Conservation (phyloP, 2,888 invertebrate species). For the Troides aeacus region DNA sequence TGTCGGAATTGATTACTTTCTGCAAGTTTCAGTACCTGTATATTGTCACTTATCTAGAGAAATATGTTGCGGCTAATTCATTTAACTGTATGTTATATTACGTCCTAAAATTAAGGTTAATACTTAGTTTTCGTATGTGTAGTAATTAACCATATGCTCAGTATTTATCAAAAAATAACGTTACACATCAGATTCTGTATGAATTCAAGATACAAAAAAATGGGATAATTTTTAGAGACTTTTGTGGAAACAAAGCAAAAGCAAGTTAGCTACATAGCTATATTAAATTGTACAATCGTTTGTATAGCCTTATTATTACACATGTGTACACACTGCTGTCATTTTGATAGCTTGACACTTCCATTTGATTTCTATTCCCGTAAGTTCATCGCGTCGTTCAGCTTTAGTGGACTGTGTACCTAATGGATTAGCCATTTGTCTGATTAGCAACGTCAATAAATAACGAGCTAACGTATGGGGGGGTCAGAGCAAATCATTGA, state of each 20-base stretch:
- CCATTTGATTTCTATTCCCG: constrained; percentile 55
- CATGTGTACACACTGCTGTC: constrained; percentile 8
- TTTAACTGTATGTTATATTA: too few species aligned
- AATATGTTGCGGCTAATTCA: not conserved
- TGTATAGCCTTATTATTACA: too few species aligned
- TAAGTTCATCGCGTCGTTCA: constrained; percentile 50
- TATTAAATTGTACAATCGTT: too few species aligned
- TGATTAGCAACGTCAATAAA: constrained; percentile 77
- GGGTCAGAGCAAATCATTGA: constrained; percentile 67
- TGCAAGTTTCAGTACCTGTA: constrained; percentile 23
- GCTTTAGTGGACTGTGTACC: constrained; percentile 53
- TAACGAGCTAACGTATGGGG: constrained; percentile 58
- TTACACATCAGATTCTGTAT: too few species aligned
- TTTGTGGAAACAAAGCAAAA: too few species aligned
- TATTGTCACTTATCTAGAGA: constrained; percentile 7
- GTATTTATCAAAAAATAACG: too few species aligned
- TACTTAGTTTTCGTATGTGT: too few species aligned
- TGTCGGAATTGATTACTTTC: constrained; percentile 22
- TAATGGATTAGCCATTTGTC: constrained; percentile 79
- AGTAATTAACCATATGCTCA: too few species aligned
- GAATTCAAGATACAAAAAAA: too few species aligned
- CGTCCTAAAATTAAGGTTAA: too few species aligned
- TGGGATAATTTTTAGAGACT: too few species aligned
- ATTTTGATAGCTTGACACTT: constrained; percentile 43
- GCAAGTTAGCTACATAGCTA: too few species aligned